Evolutionary conservation across 2,797 vertebrate genomes (phyloP).

Genomic region (Buphagus erythrorhynchus): DNA sequence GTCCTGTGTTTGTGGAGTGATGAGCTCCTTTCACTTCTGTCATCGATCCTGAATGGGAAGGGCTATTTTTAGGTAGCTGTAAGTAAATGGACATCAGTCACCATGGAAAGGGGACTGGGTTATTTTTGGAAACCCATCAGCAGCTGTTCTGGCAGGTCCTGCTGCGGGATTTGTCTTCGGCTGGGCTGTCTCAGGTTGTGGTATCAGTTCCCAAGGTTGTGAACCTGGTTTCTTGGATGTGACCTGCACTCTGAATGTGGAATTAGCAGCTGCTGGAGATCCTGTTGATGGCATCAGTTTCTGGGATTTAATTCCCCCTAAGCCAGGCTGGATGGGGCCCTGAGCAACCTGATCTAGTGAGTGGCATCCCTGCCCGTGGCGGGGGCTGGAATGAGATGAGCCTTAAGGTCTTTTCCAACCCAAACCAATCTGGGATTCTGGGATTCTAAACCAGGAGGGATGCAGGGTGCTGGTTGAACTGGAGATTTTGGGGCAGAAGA

Average conservation of each 20-base stretch:
- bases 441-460: not conserved
- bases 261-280: not conserved
- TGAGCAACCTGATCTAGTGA: not conserved
- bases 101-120: fast-evolving
- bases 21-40: not conserved
- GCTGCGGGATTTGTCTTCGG: not conserved
- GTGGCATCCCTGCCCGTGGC: not conserved
- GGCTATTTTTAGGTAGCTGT: constrained; percentile 39
- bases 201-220: not conserved
- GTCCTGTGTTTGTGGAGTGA: not conserved
- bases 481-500: not conserved
- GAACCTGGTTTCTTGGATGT: not conserved
- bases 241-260: not conserved
- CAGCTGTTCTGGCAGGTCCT: not conserved
- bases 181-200: not conserved
- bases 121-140: constrained; percentile 24
- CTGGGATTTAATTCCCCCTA: not conserved
- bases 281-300: not conserved
- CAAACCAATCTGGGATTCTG: not conserved
- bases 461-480: not conserved
- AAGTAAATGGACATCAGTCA: not conserved
- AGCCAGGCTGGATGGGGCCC: not conserved
- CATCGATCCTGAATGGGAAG: not conserved
- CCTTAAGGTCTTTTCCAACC: not conserved
- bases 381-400: not conserved